Conservation (phyloP, 2,888 invertebrate species). For the Trypoxylon attenuatum region DNA sequence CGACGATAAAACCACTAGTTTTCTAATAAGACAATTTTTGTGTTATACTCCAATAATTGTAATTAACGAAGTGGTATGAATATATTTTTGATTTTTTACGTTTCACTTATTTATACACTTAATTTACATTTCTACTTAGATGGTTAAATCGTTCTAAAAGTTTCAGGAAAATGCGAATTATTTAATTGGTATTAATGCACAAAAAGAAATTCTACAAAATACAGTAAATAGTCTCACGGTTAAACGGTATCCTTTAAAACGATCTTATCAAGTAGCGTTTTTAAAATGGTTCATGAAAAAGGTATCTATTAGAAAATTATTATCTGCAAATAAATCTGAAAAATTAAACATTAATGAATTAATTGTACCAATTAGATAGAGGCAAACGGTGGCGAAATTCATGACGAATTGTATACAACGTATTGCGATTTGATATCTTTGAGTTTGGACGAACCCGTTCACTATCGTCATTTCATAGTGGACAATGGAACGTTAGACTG, state of each 20-base stretch:
- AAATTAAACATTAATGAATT: conserved; percentile 6
- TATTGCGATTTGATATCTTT: conserved; percentile 77
- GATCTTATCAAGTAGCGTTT: conserved; percentile 80
- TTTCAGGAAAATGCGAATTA: conserved; percentile 7
- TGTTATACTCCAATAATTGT: conserved; percentile 61
- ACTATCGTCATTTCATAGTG: conserved; percentile 81
- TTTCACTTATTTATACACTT: not conserved
- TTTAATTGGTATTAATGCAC: conserved; percentile 63
- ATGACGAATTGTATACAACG: conserved; percentile 80
- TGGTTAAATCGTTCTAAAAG: not conserved
- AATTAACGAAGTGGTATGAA: conserved; percentile 56
- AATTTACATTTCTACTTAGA: conserved; percentile 24
- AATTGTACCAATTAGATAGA: conserved; percentile 74
- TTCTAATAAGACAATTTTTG: conserved; percentile 62
- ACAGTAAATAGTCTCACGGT: conserved; percentile 78
- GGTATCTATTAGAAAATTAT: conserved; percentile 46
- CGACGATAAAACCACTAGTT: conserved; percentile 15
- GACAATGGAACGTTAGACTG: conserved; percentile 66
- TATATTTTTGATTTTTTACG: conserved; percentile 2
- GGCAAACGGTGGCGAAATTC: conserved; percentile 76
- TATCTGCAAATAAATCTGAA: too few relatives aligned
- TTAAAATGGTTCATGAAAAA: conserved; percentile 80
- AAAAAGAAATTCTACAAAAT: conserved; percentile 77
- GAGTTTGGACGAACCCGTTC: conserved; percentile 70
- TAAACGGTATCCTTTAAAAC: conserved; percentile 79